Base-by-base conservation (phyloP, 2,113 vertebrate species). In the Pleuronectes platessa region DNA sequence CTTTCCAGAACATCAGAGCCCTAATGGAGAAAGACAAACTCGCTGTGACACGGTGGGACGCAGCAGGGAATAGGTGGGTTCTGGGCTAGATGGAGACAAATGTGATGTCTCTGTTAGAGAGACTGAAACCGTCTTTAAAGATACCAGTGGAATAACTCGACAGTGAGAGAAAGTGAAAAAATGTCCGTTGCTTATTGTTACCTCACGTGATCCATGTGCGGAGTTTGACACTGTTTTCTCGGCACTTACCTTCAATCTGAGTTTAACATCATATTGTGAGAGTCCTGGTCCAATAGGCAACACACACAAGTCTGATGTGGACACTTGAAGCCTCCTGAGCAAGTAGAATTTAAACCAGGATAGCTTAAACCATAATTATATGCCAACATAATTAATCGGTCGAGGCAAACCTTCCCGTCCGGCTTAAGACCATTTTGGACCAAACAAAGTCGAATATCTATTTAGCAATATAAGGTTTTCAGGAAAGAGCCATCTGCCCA, bases 21-120 rank as follows among this genome's bases (percentile, higher is more conserved):
- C 47, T 90, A 89, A 90, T 82, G 79, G 76, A 86, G 86, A 88
- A 76, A 78, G 85, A 93, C 88, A 79, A 89, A 89, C 85, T 75
- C 59, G 45, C 68, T 85, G 76, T 79, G 88, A 86, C 89, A 86
- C 68, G 14, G 66, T 65, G 75, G 74, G 85, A 54, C 64, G 78
- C 88, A 89, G 66, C 62, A 55, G 81, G 83, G 89, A 89, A 88
- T 71, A 77, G 79, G 65, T 72, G 69, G 21, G 11, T 81, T 90
- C 75, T 67, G 55, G 76, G 64, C 53, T 63, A 76, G 83, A 88
- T 81, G 74, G 75, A 92, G 71, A 90, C 74, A 83, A 86, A 81
- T 85, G 79, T 73, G 74, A 84, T 71, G 76, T 86, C 65, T 81
- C 56, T 73, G 76, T 82, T 63, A 61, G 54, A 61, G 63, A 70